A percentile compares a stretch with the other conserved stretches of the same genome.
phyloP scores from a whole-genome alignment of 2,797 vertebrate species.

The Pangasius macronema region DNA sequence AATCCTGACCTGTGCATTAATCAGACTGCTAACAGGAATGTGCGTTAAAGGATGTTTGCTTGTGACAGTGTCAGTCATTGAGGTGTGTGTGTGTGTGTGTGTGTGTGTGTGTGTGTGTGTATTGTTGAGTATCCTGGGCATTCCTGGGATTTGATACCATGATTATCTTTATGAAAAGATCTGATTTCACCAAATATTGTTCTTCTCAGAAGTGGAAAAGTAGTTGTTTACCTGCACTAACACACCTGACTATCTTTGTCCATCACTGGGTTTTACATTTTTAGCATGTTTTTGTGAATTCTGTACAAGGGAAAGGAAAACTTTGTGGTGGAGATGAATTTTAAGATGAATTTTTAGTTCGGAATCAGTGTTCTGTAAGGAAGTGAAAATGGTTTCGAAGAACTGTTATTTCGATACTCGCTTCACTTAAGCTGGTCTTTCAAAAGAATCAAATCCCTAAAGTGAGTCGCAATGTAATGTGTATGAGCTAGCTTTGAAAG shows the following conservation, averaged over 20 bases:
- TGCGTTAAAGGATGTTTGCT: not conserved
- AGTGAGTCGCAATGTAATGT: not conserved
- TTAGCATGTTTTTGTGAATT: not conserved
- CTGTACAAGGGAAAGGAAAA: not conserved
- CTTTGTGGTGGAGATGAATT: not conserved
- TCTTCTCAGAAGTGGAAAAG: too few species aligned
- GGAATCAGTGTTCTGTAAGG: not conserved
- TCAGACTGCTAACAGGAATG: conserved; percentile 13
- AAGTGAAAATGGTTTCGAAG: not conserved
- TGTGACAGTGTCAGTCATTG: not conserved
- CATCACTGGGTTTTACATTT: not conserved
- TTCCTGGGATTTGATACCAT: not conserved
- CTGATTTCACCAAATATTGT: not conserved
- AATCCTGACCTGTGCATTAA: conserved; percentile 69
- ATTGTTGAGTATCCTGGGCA: not conserved
- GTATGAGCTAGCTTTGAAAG: not conserved
- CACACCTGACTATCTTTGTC: not conserved
- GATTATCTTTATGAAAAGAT: not conserved
- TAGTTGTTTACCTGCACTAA: not conserved
- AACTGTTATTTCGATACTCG: not conserved
- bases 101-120: not conserved
- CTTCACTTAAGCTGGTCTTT: not conserved
- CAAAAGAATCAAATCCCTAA: not conserved
- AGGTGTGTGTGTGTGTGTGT: not conserved
- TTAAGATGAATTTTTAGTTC: not conserved